phyloP scores from a whole-genome alignment of 2,888 invertebrate genomes.

The Apotomis turbidana region DNA sequence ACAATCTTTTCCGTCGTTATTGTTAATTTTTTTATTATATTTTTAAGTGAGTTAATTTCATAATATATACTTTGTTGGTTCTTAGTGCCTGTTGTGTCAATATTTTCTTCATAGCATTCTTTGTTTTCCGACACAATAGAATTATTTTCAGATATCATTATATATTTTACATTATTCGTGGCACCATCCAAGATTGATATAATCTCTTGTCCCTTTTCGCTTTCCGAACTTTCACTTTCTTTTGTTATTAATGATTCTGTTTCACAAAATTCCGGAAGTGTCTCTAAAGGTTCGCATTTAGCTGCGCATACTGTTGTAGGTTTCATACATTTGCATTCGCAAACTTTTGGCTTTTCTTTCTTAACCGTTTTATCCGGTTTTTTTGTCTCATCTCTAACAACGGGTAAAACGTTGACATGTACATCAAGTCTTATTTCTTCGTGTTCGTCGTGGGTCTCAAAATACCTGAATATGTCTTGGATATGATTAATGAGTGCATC shows the following conservation, averaged over 20 bases:
- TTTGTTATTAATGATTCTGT: conserved; percentile 8
- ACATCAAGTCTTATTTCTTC: conserved; percentile 65
- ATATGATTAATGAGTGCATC: conserved; percentile 53
- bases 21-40: conserved; percentile 61
- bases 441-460: conserved; percentile 53
- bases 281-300: conserved; percentile 15
- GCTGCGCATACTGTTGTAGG: neutral
- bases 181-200: conserved; percentile 66
- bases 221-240: conserved; percentile 25
- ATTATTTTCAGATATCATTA: conserved; percentile 51
- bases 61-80: conserved; percentile 54
- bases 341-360: neutral
- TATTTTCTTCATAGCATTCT: neutral
- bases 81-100: neutral
- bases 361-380: no score
- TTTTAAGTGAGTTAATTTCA: conserved; percentile 64
- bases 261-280: conserved; percentile 30
- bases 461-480: conserved; percentile 59
- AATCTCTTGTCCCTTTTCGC: conserved; percentile 49
- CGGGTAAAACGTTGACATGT: conserved; percentile 61
- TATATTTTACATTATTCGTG: conserved; percentile 60
- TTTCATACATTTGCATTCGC: neutral
- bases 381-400: conserved; percentile 39
- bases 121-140: neutral
- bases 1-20: conserved; percentile 60